These are phyloP conservation scores for Tarsius wallacei DNA, from an alignment of 2,797 vertebrate genomes.

Conservation along the genomic window DNA sequence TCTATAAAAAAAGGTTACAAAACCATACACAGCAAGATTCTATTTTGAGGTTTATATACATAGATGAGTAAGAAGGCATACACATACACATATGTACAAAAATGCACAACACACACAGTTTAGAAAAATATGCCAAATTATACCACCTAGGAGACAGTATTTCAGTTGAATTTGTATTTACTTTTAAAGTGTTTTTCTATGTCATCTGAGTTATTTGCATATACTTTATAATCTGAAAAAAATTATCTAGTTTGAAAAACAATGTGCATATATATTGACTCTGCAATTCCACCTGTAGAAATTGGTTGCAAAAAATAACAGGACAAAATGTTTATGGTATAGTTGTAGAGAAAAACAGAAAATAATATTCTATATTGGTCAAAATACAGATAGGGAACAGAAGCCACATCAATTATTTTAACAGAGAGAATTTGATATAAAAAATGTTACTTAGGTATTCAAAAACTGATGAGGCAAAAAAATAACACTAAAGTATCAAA, in stretches of 20 bases:
- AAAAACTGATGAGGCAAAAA: not conserved
- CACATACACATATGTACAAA: not conserved
- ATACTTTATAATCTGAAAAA: not conserved
- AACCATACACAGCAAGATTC: not conserved
- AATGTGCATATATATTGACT: not conserved
- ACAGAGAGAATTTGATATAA: not conserved
- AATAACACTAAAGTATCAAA: not conserved
- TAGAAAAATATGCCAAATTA: not conserved
- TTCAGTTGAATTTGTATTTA: not conserved
- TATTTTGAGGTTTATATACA: not conserved
- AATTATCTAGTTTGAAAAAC: not conserved
- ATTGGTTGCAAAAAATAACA: not conserved
- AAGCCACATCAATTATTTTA: not conserved
- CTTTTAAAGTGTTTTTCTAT: not conserved
- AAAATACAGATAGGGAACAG: not conserved
- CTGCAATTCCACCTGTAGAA: not conserved
- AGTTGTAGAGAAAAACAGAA: not conserved
- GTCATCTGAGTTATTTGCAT: not conserved
- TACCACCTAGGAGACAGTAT: not conserved
- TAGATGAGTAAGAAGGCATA: not conserved
- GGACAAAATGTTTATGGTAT: not conserved
- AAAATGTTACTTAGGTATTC: not conserved
- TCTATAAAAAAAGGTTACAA: not conserved
- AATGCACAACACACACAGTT: not conserved
- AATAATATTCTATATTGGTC: not conserved